Evolutionary conservation across 2,113 vertebrate species (phyloP).

Genomic region (Crotalus tigris): DNA sequence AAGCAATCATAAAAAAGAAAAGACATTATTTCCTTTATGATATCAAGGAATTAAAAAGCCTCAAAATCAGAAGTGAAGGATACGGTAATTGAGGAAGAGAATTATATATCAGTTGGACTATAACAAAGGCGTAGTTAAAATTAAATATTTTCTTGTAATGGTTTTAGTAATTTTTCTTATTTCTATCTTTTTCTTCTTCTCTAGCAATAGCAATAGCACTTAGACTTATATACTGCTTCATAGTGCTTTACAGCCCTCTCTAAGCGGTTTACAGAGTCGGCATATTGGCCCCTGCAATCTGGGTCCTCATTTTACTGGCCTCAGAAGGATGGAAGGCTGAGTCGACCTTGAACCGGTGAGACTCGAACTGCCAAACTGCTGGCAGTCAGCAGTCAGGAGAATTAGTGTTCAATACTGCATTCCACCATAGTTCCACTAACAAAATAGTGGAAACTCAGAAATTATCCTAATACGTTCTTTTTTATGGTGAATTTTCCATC

Average conservation of each 20-base stretch:
- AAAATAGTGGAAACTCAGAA: neutral
- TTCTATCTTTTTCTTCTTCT: neutral
- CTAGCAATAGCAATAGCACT: neutral
- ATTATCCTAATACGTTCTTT: neutral
- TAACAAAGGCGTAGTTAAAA: neutral
- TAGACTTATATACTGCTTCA: neutral
- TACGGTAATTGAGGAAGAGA: neutral
- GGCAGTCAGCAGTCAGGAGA: neutral
- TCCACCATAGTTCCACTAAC: neutral
- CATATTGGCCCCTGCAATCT: no score
- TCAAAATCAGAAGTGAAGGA: neutral
- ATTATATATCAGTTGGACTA: neutral
- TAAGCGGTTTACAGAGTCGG: no score
- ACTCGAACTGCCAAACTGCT: neutral
- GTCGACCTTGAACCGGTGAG: neutral
- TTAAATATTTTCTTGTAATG: neutral
- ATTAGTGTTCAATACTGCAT: neutral
- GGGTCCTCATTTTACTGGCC: no score
- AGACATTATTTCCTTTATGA: neutral
- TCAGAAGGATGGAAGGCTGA: neutral
- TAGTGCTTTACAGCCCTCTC: no score
- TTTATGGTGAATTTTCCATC: neutral
- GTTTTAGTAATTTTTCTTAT: neutral
- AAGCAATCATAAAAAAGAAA: neutral
- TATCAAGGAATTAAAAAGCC: conserved; percentile 26